phyloP scores from a whole-genome alignment of 2,113 vertebrate genomes.

The Mormyrus iriodes region DNA sequence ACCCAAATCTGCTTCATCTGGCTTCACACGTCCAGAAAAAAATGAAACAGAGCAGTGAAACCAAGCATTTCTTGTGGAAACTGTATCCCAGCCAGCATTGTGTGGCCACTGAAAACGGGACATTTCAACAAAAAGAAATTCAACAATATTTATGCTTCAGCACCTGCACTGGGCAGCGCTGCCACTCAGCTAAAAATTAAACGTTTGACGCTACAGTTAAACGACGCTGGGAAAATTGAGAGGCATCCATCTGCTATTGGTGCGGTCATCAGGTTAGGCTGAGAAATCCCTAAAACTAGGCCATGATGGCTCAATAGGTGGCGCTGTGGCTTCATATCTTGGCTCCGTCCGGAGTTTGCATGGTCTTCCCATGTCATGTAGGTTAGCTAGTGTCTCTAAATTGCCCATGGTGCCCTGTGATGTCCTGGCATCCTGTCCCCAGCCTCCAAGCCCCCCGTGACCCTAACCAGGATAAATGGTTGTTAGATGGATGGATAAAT shows the following conservation, averaged over 20 bases:
- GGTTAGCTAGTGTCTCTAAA: neutral
- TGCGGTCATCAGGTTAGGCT: neutral
- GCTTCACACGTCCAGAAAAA: slow-evolving; percentile 23
- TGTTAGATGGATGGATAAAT: neutral
- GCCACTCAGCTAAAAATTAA: neutral
- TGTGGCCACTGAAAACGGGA: slow-evolving; percentile 42
- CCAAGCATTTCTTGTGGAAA: slow-evolving; percentile 62
- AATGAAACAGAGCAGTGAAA: slow-evolving; percentile 49
- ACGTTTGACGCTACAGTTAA: neutral
- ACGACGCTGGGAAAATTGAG: neutral
- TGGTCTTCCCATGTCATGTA: neutral
- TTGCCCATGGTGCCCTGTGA: neutral
- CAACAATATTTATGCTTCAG: neutral
- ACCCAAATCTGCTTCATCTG: neutral
- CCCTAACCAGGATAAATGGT: neutral
- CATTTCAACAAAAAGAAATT: slow-evolving; percentile 38
- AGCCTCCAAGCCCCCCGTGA: neutral
- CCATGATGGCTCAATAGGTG: neutral
- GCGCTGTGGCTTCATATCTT: neutral
- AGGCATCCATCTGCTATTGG: neutral
- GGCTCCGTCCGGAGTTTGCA: neutral
- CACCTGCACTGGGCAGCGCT: neutral
- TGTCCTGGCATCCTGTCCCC: neutral
- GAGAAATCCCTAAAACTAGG: neutral
- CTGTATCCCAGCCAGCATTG: slow-evolving; percentile 48